A percentile compares a stretch with the other conserved stretches of the same genome.
phyloP scores from a whole-genome alignment of 2,797 vertebrate species.

The Paratrypauchen microcephalus region DNA sequence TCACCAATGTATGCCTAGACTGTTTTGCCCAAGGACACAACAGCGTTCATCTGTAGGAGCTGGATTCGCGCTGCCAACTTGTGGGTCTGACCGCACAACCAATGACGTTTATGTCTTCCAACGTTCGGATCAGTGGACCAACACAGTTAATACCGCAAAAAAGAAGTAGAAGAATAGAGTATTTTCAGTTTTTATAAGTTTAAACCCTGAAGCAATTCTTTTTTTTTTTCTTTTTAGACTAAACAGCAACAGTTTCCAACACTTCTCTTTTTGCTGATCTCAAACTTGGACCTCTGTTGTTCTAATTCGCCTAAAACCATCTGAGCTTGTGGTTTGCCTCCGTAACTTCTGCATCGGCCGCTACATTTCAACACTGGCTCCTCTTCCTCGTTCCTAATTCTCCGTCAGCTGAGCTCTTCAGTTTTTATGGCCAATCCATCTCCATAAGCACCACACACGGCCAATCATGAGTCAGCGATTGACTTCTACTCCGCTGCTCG shows the following conservation, averaged over 20 bases:
- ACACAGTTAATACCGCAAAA: no score
- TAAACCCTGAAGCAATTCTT: neutral
- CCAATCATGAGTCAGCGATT: constrained; percentile 5
- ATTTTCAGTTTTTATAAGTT: neutral
- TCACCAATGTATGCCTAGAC: no score
- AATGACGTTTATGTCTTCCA: no score
- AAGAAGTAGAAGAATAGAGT: no score
- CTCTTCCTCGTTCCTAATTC: constrained; percentile 1
- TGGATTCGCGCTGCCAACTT: no score
- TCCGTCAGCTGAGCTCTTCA: neutral
- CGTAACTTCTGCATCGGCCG: neutral
- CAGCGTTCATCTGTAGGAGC: no score
- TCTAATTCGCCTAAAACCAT: neutral
- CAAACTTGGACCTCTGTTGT: neutral
- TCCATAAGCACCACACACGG: neutral
- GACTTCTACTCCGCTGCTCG: neutral
- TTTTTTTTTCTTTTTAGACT: no score
- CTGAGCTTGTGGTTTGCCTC: constrained; percentile 2
- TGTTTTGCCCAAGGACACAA: no score
- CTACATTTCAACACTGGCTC: neutral
- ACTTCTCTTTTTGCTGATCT: neutral
- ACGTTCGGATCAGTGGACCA: no score
- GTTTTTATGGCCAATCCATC: constrained; percentile 1
- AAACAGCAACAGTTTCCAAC: neutral
- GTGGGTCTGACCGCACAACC: no score